Base-by-base conservation (phyloP, 30 jellyfish, hydroid and myxozoan species). In the Aurelia coerulea region DNA sequence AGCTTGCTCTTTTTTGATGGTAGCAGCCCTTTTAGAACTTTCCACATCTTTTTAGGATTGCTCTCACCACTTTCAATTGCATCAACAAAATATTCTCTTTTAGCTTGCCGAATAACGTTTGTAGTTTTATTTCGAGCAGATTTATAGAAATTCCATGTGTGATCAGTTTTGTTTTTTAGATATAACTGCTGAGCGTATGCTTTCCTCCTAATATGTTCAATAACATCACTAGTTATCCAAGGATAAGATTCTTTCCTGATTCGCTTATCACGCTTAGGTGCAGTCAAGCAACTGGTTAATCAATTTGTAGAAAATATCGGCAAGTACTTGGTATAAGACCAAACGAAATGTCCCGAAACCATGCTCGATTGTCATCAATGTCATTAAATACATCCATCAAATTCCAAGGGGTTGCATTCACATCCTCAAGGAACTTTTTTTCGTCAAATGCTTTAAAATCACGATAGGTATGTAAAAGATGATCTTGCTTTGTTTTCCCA, bases 371-470 rank as follows among this genome's bases (percentile, higher is more conserved):
- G 33, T 74, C 85, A 33, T 74, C 73, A n/a, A 74, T 74, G 23
- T 50, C 52, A 37, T 74, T 70, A 72, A 72, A 72, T 37, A 72
- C 46, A 32, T 72, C 82, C 67, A 72, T 29, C 42, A 72, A 72
- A 37, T 72, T 31, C 82, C 82, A 72, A 12, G 82, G 82, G 5
- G 82, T 42, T 23, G 82, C 64, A 72, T 72, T 72, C 46, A 72
- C 82, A 42, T 72, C 82, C 5, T 42, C 33, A 23, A 72, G 18
- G 67, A 72, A 72, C 42, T 41, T 72, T 29, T 65, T 72, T 42
- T 72, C 64, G 32, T 72, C 68, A 72, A 72, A 72, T 65, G 64
- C 67, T 72, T 72, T 72, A 23, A 72, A 37, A 72, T 72, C 82
- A 8, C 68, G 33, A 42, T 23, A 72, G 23, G 35, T 65, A 29